Evolutionary conservation across 2,888 invertebrate species (phyloP), one percentile per base, ranked within the genome.

Genomic region (Heliconius ethilla): DNA sequence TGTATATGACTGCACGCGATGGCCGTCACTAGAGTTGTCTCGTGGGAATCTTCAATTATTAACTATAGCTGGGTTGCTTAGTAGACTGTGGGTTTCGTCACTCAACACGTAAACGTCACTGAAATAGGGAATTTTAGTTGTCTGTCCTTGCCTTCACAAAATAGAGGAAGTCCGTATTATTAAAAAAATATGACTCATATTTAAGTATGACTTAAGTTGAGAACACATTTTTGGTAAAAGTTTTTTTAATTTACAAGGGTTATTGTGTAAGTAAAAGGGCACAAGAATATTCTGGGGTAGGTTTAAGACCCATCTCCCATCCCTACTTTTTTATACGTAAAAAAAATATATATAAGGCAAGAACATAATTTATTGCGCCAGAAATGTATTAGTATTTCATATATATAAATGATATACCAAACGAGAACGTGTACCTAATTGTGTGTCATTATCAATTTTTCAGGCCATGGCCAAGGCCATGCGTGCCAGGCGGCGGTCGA

Each of bases 391-490:
- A n/a, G 11, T 62, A 62, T 62, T n/a, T n/a, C 0, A 62, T 1
- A 62, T 13, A 25, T n/a, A 10, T n/a, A 62, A 11, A 62, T 25
- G 62, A 27, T 27, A 63, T 3, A 63, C 25, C 27, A 25, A 63
- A 63, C 25, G 10, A 63, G 13, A 11, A 25, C 40, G 13, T 40
- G 15, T 25, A 69, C 1, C 40, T 40, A 40, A 40, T 69, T n/a
- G 40, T 69, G 25, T 40, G 67, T 67, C 67, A 69, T 69, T 69
- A 69, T 40, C 67, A 40, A n/a, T 40, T 40, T 40, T 69, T 69
- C 15, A 69, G 67, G 67, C 67, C 67, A 69, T 69, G 67, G 67
- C 40, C 67, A 69, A 69, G 67, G 67, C 40, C 67, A 25, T 4
- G 29, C 66, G 66, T 37, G 67, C 15, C 40, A 67, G 67, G 15